Conservation (phyloP, 1,140 invertebrate species). For the Gryllus bimaculatus region DNA sequence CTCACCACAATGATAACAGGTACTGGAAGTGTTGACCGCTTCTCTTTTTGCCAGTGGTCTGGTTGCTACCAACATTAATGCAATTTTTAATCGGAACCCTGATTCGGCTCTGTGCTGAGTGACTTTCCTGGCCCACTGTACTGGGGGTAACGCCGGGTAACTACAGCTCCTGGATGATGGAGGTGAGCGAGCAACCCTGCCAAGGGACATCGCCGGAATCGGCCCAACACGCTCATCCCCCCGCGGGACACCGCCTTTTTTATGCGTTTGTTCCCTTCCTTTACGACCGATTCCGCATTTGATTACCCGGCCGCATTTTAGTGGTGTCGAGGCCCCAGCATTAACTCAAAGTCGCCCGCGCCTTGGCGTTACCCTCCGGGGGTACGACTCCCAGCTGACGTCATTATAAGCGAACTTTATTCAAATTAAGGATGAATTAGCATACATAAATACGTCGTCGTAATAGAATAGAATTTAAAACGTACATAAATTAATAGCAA, state of each 20-base stretch:
- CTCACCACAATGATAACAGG: too few species aligned
- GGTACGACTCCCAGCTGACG: background rate
- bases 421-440: background rate
- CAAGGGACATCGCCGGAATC: too few species aligned
- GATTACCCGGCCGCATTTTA: background rate
- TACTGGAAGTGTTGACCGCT: too few species aligned
- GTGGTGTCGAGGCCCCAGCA: background rate
- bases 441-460: background rate
- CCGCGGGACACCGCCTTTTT: background rate
- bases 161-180: too few species aligned
- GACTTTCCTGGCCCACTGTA: too few species aligned
- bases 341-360: background rate
- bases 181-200: too few species aligned
- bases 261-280: background rate
- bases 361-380: background rate
- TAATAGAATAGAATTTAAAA: background rate
- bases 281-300: background rate
- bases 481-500: background rate
- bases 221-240: background rate
- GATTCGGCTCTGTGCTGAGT: too few species aligned
- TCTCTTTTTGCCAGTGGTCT: too few species aligned
- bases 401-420: slow-evolving; percentile 2
- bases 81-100: too few species aligned
- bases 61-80: too few species aligned
- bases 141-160: too few species aligned